Percentiles rank a stretch among this genome's conserved stretches.
These are phyloP conservation scores for Osmerus eperlanus DNA, from an alignment of 2,113 vertebrate genomes.

Conservation along the genomic window DNA sequence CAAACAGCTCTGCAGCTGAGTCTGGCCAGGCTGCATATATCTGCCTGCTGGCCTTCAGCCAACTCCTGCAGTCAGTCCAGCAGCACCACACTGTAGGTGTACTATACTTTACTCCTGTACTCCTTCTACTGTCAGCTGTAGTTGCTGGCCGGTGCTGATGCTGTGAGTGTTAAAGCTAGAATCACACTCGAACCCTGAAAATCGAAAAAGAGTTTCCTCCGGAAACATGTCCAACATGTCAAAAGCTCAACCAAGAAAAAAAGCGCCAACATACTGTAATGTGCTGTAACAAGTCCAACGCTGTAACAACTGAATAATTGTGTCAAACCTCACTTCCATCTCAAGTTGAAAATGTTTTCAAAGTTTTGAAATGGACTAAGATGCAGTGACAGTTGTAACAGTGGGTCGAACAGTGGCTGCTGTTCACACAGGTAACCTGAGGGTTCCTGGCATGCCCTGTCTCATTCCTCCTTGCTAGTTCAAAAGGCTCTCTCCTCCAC, in stretches of 20 bases:
- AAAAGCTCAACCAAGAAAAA: no score
- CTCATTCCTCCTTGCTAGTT: neutral
- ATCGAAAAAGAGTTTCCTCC: no score
- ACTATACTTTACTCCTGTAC: slow-evolving; percentile 19
- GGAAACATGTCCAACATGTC: no score
- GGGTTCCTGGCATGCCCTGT: neutral
- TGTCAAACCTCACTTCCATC: no score
- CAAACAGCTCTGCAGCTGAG: slow-evolving; percentile 25
- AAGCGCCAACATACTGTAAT: no score
- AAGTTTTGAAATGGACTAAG: neutral
- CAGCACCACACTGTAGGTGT: slow-evolving; percentile 6
- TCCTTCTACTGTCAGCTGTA: slow-evolving; percentile 8
- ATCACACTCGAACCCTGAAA: no score
- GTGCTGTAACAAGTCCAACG: no score
- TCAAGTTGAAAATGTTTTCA: no score
- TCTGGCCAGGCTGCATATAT: neutral
- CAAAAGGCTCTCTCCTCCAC: neutral
- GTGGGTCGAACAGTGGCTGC: neutral
- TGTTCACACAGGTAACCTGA: neutral
- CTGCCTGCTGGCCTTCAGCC: slow-evolving; percentile 29
- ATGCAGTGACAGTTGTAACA: neutral
- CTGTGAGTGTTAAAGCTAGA: neutral
- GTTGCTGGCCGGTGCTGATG: neutral
- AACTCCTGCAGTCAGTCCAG: slow-evolving; percentile 13
- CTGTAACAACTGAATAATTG: no score